A percentile compares a stretch with the other conserved stretches of the same genome.
Evolutionary conservation across 2,888 invertebrate genomes (phyloP).

Genomic region (Pterobdella sp.): DNA sequence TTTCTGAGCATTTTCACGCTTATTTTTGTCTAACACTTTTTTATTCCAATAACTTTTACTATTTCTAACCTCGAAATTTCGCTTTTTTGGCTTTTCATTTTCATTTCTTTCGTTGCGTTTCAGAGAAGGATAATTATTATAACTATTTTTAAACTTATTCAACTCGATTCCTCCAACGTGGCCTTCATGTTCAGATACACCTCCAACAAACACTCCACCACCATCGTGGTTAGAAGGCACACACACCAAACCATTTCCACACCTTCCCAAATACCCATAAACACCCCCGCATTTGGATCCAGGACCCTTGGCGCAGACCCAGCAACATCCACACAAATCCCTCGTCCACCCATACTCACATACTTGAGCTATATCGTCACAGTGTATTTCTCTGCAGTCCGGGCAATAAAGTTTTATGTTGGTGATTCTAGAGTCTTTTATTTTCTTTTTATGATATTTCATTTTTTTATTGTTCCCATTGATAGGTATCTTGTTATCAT

Average conservation of each 20-base stretch:
- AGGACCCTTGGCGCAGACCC: conserved; percentile 47
- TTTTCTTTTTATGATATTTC: not conserved
- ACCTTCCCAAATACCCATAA: conserved; percentile 47
- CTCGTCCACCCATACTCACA: conserved; percentile 41
- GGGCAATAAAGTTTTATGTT: conserved; percentile 42
- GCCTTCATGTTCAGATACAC: too few species aligned
- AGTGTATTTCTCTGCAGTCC: conserved; percentile 48
- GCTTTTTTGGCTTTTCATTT: not conserved
- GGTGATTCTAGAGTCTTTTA: not conserved
- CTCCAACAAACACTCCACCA: not conserved
- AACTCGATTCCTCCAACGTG: not conserved
- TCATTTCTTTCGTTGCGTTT: not conserved
- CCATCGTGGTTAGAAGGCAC: not conserved
- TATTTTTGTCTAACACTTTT: not conserved
- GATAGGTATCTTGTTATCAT: not conserved
- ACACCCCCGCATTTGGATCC: conserved; percentile 48
- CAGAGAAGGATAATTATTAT: not conserved
- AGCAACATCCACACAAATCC: conserved; percentile 49
- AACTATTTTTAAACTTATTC: not conserved
- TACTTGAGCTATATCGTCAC: conserved; percentile 34
- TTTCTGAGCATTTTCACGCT: not conserved
- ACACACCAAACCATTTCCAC: conserved; percentile 44
- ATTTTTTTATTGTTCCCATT: not conserved
- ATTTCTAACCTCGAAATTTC: not conserved
- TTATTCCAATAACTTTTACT: not conserved